A percentile compares a stretch with the other conserved stretches of the same genome.
These are phyloP conservation scores for Bolborhynchus lineola DNA, from an alignment of 2,113 vertebrate genomes.

Conservation along the genomic window DNA sequence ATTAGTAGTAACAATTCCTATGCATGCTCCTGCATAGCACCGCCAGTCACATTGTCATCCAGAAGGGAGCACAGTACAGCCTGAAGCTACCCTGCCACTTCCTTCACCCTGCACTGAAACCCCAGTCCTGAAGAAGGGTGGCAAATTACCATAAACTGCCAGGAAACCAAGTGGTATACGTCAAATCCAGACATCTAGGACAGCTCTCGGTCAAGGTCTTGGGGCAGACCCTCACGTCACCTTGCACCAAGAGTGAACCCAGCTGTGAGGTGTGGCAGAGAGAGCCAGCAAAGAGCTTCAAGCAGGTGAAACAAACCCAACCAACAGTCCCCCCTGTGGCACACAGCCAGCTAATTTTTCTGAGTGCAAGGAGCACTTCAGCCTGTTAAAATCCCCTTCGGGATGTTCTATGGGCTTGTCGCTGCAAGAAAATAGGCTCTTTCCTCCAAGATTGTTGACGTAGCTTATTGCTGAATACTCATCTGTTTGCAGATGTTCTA, in stretches of 20 bases:
- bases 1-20: background rate
- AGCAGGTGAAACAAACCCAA: background rate
- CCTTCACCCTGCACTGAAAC: background rate
- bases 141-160: background rate
- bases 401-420: conserved; percentile 18
- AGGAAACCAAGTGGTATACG: rapidly evolving
- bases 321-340: background rate
- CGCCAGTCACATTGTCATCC: background rate
- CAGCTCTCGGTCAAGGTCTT: background rate
- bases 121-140: background rate
- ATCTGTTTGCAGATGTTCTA: conserved; percentile 62
- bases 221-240: background rate
- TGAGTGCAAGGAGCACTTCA: conserved; percentile 1
- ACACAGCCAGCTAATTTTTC: background rate
- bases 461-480: conserved; percentile 48
- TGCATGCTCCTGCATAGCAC: background rate
- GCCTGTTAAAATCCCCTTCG: background rate
- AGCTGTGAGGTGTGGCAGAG: background rate
- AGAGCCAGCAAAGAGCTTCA: background rate
- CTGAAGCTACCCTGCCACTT: background rate
- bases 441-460: conserved; percentile 5
- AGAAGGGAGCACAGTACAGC: background rate
- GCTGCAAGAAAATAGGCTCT: conserved; percentile 4
- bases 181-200: background rate
- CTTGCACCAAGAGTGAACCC: background rate